Conservation (phyloP, 1,140 invertebrate species). For the Formica exsecta region DNA sequence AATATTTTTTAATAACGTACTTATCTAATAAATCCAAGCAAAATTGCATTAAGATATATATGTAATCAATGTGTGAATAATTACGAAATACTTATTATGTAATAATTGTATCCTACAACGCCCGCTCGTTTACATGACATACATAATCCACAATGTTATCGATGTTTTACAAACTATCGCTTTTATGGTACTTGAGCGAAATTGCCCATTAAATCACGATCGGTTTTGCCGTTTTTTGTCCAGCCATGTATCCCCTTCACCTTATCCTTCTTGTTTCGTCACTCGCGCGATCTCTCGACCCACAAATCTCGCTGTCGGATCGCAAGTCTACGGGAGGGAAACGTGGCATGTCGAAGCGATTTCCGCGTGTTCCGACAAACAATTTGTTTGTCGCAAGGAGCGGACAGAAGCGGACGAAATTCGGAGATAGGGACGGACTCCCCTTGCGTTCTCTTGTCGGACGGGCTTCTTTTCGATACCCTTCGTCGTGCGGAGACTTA, state of each 20-base stretch:
- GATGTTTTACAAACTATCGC: conserved; percentile 41
- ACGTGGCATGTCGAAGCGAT: conserved; percentile 50
- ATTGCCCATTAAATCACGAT: conserved; percentile 58
- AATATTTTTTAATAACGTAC: not conserved
- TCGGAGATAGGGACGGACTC: conserved; percentile 20
- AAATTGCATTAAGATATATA: not conserved
- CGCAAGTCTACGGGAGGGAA: conserved; percentile 19
- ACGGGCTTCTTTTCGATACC: conserved; percentile 44
- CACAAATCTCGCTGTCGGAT: conserved; percentile 62
- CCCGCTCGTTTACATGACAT: not conserved
- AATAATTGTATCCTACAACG: not conserved
- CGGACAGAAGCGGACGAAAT: conserved; percentile 28
- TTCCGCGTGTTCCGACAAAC: conserved; percentile 73
- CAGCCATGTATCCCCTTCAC: conserved; percentile 50
- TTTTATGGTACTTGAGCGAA: conserved; percentile 45
- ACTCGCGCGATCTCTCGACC: conserved; percentile 43
- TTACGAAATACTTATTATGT: not conserved
- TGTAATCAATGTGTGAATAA: not conserved
- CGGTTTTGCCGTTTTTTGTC: conserved; percentile 61
- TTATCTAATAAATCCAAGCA: not conserved
- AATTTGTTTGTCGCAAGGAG: conserved; percentile 72
- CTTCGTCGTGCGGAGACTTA: conserved; percentile 69
- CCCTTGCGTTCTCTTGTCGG: conserved; percentile 60
- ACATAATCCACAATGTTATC: not conserved
- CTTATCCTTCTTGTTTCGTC: conserved; percentile 59